phyloP scores from a whole-genome alignment of 2,113 vertebrate genomes.

The Channa argus region DNA sequence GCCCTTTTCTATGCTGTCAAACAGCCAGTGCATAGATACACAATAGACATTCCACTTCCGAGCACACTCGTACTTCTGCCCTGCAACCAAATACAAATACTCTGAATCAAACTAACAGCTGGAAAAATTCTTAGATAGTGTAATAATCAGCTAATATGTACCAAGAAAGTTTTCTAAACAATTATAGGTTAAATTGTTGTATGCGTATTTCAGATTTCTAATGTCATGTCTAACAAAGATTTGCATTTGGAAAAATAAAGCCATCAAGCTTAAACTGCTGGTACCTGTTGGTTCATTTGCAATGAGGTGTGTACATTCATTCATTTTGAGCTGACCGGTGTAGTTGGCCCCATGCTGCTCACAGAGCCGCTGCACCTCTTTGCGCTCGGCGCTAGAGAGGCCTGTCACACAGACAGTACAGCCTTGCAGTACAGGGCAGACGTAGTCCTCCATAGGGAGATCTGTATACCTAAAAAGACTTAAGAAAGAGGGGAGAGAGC shows the following conservation, averaged over 20 bases:
- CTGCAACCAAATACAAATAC: slow-evolving; percentile 70
- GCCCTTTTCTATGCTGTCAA: slow-evolving; percentile 94
- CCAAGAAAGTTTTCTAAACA: too few species aligned
- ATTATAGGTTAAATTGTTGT: too few species aligned
- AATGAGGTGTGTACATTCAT: slow-evolving; percentile 97
- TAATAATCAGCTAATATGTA: not conserved
- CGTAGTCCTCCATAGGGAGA: slow-evolving; percentile 85
- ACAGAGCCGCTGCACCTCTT: slow-evolving; percentile 91
- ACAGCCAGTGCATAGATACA: slow-evolving; percentile 93
- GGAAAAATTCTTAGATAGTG: too few species aligned
- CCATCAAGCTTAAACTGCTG: not conserved
- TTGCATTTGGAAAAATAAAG: too few species aligned
- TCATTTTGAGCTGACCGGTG: slow-evolving; percentile 95
- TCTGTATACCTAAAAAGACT: slow-evolving; percentile 91
- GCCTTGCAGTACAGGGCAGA: slow-evolving; percentile 92
- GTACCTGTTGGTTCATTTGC: slow-evolving; percentile 93
- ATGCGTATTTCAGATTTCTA: too few species aligned
- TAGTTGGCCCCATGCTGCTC: slow-evolving; percentile 90
- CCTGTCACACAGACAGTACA: slow-evolving; percentile 95
- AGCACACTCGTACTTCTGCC: slow-evolving; percentile 98
- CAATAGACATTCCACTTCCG: slow-evolving; percentile 96
- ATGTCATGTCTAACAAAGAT: too few species aligned
- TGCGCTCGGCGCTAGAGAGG: slow-evolving; percentile 88
- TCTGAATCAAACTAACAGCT: not conserved
- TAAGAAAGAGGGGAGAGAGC: not conserved